Evolutionary conservation across 2,888 invertebrate species (phyloP), one percentile per base, ranked within the genome.

Genomic region (Seira ritae): DNA sequence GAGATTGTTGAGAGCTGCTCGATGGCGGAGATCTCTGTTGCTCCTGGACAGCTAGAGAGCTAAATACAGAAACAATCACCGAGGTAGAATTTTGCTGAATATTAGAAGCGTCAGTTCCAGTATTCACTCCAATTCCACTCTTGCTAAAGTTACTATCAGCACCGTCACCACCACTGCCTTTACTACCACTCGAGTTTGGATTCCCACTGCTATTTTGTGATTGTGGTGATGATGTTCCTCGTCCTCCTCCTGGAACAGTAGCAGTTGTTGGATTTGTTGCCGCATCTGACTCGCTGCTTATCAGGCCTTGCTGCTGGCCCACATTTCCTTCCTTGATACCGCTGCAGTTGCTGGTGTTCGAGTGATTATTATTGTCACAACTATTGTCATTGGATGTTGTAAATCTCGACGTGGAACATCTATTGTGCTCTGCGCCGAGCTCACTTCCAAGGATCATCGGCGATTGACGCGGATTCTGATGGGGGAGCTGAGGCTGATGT

Each of bases 21-120:
- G 66, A 66, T 10, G 19, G 31, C 42, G 80, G 73, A 12, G 82
- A 76, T 12, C 78, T 72, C 23, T 78, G 84, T 42, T 72, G 80
- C 24, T 78, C 82, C 12, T 83, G 85, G 66, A 87, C 87, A 60
- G 82, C 84, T 4, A 87, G 71, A 19, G 85, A 86, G 68, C 85
- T 86, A 55, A 87, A 87, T 42, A 85, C 85, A 42, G 85, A 86
- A 17, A 86, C 87, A 55, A 87, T 87, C 19, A 87, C 86, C 8
- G 86, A 86, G 15, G 87, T 87, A 55, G 42, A 70, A 46, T 8
- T 46, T 65, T 42, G 77, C 15, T 77, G 77, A 42, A 77, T 65
- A 24, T 62, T 20, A 0, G 42, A 22, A 42, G n/a, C 31, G 50
- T 24, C 68, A 19, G 22, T 37, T 46, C 15, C 23, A 74, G 23